Evolutionary conservation across 2,797 vertebrate species (phyloP), one percentile per base, ranked within the genome.

Genomic region (Cetoscarus ocellatus): DNA sequence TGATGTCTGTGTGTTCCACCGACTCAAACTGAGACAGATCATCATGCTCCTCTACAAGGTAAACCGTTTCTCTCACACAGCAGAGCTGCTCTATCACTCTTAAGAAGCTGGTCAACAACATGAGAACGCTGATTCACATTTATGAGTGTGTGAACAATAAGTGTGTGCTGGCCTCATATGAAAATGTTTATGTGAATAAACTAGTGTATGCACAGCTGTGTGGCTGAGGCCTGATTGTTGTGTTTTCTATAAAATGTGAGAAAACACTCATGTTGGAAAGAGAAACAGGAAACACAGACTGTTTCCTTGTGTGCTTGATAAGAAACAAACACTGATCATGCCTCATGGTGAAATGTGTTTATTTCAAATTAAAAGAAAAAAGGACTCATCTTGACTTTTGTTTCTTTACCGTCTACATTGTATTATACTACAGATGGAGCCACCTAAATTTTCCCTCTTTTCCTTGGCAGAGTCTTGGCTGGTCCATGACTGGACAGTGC

Each of bases 1-100:
- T 0, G 98, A 99, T 17, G 65, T 98, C 86, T 99, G 98, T 80
- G 94, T 99, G 44, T 96, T 96, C 91, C 96, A 98, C 92, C 92
- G 89, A 62, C 93, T 99, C 78, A 98, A 95, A 87, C 74, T 98
- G 85, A 93, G 90, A 57, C 96, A 99, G 83, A 87, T 98, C 80
- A 17, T 97, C 70, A 86, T 79, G 79, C 78, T 97, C 75, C 82
- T 99, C 53, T 94, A 91, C 90, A 96, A 98, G 96, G 98, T 99
- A 94, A 97, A 93, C 14, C 1, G 18, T 66, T 69, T 77, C 35
- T 77, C 15, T 42, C 13, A 0, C 18, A 36, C 14, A 8, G 13
- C 35, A 18, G 7, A 52, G 45, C 48, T 55, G 57, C 59, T 54
- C 68, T 69, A 77, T 56, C 35, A 35, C 57, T 13, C 47, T 35